Conservation (phyloP, 2,113 vertebrate genomes). For the Epinephelus cyanopodus region DNA sequence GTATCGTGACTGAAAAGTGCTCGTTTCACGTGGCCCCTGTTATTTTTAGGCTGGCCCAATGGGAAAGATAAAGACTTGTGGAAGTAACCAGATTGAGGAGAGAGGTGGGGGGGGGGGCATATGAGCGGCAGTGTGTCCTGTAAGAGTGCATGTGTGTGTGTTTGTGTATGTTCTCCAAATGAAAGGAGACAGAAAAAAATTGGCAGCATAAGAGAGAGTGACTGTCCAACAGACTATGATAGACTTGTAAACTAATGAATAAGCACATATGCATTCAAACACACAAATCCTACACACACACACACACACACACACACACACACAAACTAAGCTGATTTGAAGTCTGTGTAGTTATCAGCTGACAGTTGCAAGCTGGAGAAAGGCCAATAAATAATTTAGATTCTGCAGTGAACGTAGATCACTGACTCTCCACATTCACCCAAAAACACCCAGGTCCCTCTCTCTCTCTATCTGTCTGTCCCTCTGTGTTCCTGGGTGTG, state of each 20-base stretch:
- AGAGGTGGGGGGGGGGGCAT: neutral
- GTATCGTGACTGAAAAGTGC: conserved; percentile 26
- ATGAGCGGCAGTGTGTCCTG: neutral
- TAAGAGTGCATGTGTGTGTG: neutral
- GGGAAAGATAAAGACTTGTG: conserved; percentile 34
- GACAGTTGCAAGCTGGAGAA: conserved; percentile 71
- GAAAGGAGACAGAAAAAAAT: conserved; percentile 1
- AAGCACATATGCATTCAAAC: neutral
- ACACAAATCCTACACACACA: too few relatives aligned
- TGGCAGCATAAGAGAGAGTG: neutral
- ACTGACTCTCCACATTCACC: conserved; percentile 58
- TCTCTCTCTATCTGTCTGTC: conserved; percentile 7
- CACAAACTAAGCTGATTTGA: conserved; percentile 25
- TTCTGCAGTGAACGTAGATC: conserved; percentile 82
- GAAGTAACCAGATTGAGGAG: conserved; percentile 17
- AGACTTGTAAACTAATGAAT: conserved; percentile 8
- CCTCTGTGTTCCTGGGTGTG: neutral
- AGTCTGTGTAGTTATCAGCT: conserved; percentile 65
- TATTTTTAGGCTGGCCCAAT: conserved; percentile 60
- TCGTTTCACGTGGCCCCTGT: conserved; percentile 50
- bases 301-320: too few relatives aligned
- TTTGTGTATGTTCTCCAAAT: neutral
- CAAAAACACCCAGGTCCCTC: conserved; percentile 53
- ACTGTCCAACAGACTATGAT: neutral
- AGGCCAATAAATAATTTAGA: conserved; percentile 82